Conservation (phyloP, 2,113 vertebrate species). For the Conger conger region DNA sequence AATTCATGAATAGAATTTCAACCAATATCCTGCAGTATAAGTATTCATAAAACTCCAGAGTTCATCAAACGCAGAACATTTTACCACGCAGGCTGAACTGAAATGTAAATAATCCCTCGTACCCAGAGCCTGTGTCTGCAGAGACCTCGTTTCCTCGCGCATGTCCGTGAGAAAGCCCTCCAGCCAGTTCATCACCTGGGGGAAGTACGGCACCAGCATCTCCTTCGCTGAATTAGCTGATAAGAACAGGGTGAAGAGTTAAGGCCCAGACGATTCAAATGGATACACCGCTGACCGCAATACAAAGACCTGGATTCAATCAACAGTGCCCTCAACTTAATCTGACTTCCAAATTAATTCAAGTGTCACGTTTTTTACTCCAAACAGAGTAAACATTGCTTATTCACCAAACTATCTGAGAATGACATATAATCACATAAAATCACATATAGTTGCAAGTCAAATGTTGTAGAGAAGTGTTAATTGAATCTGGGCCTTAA, state of each 20-base stretch:
- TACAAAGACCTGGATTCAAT: background rate
- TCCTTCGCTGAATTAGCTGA: conserved; percentile 82
- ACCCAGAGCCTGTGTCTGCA: conserved; percentile 86
- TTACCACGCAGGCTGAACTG: no score
- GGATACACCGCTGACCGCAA: background rate
- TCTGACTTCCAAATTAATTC: no score
- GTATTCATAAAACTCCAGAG: no score
- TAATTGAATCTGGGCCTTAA: background rate
- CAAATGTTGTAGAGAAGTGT: background rate
- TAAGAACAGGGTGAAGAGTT: background rate
- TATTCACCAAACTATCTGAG: no score
- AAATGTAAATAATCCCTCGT: conserved; percentile 20
- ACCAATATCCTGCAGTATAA: no score
- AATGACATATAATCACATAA: no score
- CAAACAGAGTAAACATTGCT: no score
- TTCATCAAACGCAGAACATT: no score
- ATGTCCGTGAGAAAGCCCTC: conserved; percentile 75
- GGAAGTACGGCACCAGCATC: conserved; percentile 80
- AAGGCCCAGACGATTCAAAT: background rate
- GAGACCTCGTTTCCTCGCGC: conserved; percentile 74
- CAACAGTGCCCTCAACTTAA: no score
- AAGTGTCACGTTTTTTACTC: no score
- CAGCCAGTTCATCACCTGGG: conserved; percentile 76
- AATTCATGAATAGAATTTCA: no score
- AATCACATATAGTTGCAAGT: background rate